Base-by-base conservation (phyloP, 2,797 vertebrate species). In the Falco concolor region DNA sequence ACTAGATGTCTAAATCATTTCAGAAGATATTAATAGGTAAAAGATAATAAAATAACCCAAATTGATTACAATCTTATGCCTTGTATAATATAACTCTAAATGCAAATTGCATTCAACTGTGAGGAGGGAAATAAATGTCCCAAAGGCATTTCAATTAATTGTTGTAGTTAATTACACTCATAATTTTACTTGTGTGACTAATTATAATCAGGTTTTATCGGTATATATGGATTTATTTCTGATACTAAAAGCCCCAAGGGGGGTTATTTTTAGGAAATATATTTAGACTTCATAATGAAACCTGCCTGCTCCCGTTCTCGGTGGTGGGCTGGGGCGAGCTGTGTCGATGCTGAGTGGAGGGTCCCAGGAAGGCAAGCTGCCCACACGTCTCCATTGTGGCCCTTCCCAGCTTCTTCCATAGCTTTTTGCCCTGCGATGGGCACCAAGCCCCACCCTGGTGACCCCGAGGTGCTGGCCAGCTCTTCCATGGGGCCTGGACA, bases 71-170 rank as follows among this genome's bases (percentile, higher is more conserved):
- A 20, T 53, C 21, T 80, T 74, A 22, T 6, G 53, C 28, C 25
- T 17, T 83, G 89, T 84, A 52, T 67, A 76, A 61, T 59, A 19
- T 19, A 76, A 64, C 72, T 92, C 80, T n/a, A 91, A 81, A 85
- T 90, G 82, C 69, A 93, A 92, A 85, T 80, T 60, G 12, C 28
- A 6, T 70, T 83, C 36, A 45, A 42, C 28, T 80, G 72, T 76
- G 60, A 60, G 76, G 80, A 78, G 64, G 68, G 32, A 91, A 92
- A 85, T 94, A 63, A 63, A 81, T 21, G 44, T 86, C 89, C 85
- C 89, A 72, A 72, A 94, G 83, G 87, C 85, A 75, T 93, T 88
- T 87, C 38, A 72, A 75, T 96, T 96, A 95, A 93, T 83, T 57
- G 64, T 82, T 87, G 50, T 65, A 68, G 82, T 90, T 96, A 95